These are phyloP conservation scores for Parnassius smintheus DNA, from an alignment of 2,888 invertebrate genomes.

Conservation along the genomic window DNA sequence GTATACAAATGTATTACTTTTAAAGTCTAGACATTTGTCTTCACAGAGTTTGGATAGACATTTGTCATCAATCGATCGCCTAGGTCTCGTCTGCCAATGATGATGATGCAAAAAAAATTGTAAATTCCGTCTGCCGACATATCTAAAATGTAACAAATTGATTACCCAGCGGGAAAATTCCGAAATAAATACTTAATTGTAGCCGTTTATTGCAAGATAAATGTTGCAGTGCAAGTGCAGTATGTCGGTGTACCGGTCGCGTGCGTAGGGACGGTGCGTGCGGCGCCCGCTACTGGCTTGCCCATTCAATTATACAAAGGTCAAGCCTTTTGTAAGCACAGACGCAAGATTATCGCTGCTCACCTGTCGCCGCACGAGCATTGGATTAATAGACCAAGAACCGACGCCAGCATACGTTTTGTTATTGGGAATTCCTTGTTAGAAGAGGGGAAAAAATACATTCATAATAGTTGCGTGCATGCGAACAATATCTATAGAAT, in stretches of 20 bases:
- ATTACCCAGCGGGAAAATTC: conserved; percentile 5
- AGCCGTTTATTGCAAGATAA: conserved; percentile 30
- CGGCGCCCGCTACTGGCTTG: conserved; percentile 58
- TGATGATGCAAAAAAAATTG: too few species aligned
- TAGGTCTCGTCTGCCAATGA: too few species aligned
- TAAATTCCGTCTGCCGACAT: not conserved
- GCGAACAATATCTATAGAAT: conserved; percentile 27
- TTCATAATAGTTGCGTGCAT: conserved; percentile 31
- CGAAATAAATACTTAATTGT: conserved; percentile 4
- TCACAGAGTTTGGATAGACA: too few species aligned
- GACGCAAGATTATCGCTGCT: conserved; percentile 69
- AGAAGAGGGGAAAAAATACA: conserved; percentile 33
- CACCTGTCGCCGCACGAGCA: conserved; percentile 65
- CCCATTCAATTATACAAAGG: conserved; percentile 79
- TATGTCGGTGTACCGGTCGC: conserved; percentile 44
- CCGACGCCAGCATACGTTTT: conserved; percentile 27
- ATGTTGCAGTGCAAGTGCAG: conserved; percentile 22
- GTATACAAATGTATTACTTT: too few species aligned
- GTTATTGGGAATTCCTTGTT: conserved; percentile 39
- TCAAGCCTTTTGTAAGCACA: conserved; percentile 67
- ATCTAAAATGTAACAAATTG: conserved; percentile 8
- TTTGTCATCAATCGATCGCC: too few species aligned
- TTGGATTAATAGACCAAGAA: conserved; percentile 36
- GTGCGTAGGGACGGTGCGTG: conserved; percentile 70
- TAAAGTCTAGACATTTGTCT: too few species aligned